phyloP scores from a whole-genome alignment of 2,797 vertebrate genomes.

The Carapus acus region DNA sequence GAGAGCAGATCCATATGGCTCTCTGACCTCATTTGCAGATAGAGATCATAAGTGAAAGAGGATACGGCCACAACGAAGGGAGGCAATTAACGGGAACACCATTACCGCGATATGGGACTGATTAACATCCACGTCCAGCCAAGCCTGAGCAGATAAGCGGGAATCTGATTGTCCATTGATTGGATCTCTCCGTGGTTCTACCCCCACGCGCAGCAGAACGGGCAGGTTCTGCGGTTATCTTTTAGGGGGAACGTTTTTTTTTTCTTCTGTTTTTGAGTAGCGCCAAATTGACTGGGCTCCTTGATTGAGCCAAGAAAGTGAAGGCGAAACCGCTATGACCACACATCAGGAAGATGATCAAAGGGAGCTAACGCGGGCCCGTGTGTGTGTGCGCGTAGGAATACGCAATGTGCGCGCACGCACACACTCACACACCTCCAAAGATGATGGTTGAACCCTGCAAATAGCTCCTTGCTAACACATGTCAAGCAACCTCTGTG shows the following conservation, averaged over 20 bases:
- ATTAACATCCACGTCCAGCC: constrained; percentile 53
- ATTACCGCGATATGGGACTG: constrained; percentile 51
- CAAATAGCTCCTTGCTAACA: constrained; percentile 15
- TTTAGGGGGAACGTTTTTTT: too few species aligned
- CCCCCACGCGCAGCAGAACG: constrained; percentile 10
- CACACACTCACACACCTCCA: constrained; percentile 3
- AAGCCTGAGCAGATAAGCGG: constrained; percentile 58
- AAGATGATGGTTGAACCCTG: constrained; percentile 28
- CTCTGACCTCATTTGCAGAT: constrained; percentile 64
- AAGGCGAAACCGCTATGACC: constrained; percentile 49
- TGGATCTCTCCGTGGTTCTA: constrained; percentile 31
- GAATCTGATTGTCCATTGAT: constrained; percentile 57
- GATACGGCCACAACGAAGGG: constrained; percentile 48
- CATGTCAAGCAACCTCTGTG: constrained; percentile 8
- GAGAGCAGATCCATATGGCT: constrained; percentile 56
- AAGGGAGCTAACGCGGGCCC: constrained; percentile 34
- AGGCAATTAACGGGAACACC: constrained; percentile 62
- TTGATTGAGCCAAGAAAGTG: constrained; percentile 59
- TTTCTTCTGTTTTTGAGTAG: too few species aligned
- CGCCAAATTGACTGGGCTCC: constrained; percentile 19
- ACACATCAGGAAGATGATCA: constrained; percentile 52
- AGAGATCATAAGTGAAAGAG: constrained; percentile 56
- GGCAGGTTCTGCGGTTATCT: constrained; percentile 44
- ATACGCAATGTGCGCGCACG: not conserved
- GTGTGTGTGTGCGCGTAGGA: too few species aligned